A percentile compares a stretch with the other conserved stretches of the same genome.
Evolutionary conservation across 2,888 invertebrate genomes (phyloP).

Genomic region (Apodemia hepburni): DNA sequence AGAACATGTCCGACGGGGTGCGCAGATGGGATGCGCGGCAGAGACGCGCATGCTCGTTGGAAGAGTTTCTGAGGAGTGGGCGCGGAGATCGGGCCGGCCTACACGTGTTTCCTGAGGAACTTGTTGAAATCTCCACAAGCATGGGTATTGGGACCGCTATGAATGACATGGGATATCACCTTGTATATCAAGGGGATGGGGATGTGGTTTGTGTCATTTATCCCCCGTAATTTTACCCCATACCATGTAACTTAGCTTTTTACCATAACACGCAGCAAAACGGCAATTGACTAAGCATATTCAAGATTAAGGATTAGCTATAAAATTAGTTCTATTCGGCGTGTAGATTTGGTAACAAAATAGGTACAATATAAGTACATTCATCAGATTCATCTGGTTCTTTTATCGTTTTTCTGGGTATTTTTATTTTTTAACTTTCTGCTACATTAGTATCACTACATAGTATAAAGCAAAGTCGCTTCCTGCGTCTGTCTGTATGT

Average conservation of each 20-base stretch:
- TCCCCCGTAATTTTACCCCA: constrained; percentile 8
- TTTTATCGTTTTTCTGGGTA: too few species aligned
- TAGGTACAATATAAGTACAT: too few species aligned
- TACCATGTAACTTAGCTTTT: not conserved
- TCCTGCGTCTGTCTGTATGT: too few species aligned
- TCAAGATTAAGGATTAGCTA: too few species aligned
- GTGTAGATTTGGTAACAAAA: too few species aligned
- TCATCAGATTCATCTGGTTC: too few species aligned
- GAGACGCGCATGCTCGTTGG: not conserved
- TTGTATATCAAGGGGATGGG: constrained; percentile 4
- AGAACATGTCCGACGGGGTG: constrained; percentile 48
- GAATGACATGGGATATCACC: constrained; percentile 9
- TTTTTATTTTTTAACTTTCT: too few species aligned
- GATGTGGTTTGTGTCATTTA: constrained; percentile 5
- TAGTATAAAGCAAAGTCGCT: too few species aligned
- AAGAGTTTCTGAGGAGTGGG: constrained; percentile 27
- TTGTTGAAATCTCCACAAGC: constrained; percentile 28
- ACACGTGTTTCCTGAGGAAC: constrained; percentile 30
- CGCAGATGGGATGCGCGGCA: constrained; percentile 43
- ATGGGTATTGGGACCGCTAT: constrained; percentile 15
- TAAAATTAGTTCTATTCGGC: too few species aligned
- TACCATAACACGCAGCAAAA: not conserved
- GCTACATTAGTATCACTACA: too few species aligned
- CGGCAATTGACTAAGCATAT: too few species aligned
- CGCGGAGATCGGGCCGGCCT: constrained; percentile 29